These are phyloP conservation scores for Probosciger aterrimus DNA, from an alignment of 2,113 vertebrate genomes.

Conservation along the genomic window DNA sequence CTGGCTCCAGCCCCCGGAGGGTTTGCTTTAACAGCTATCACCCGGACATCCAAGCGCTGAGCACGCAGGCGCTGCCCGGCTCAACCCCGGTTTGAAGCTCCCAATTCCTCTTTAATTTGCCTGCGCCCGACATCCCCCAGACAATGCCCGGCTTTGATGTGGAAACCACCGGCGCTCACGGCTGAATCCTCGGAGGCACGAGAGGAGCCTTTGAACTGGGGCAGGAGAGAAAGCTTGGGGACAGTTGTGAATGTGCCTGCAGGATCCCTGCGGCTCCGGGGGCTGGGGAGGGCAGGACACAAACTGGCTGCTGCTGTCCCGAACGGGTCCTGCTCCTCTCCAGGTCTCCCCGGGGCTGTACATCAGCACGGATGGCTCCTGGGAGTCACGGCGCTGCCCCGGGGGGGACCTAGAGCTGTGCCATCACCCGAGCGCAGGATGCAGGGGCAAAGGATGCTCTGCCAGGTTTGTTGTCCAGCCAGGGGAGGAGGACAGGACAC, in stretches of 20 bases:
- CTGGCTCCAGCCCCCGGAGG: not conserved
- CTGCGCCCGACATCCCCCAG: not conserved
- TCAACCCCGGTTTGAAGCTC: not conserved
- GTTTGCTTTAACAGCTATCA: not conserved
- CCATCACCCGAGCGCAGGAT: fast-evolving
- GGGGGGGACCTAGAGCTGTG: not conserved
- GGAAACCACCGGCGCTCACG: conserved; percentile 56
- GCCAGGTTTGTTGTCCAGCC: not conserved
- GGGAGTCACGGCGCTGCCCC: not conserved
- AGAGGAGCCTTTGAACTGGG: conserved; percentile 67
- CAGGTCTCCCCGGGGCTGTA: not conserved
- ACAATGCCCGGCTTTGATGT: conserved; percentile 68
- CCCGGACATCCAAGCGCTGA: not conserved
- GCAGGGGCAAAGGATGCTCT: not conserved
- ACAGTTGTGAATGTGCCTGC: conserved; percentile 53
- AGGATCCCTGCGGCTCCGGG: conserved; percentile 50
- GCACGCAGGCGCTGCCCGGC: not conserved
- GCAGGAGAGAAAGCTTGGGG: conserved; percentile 50
- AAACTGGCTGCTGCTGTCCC: not conserved
- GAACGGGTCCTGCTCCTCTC: not conserved
- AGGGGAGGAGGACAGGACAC: not conserved
- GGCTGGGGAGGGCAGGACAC: not conserved
- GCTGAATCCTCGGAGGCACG: conserved; percentile 50
- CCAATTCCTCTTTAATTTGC: conserved; percentile 2
- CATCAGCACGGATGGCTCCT: not conserved